phyloP scores from a whole-genome alignment of 1,140 invertebrate species.

The Ganaspis sp. region DNA sequence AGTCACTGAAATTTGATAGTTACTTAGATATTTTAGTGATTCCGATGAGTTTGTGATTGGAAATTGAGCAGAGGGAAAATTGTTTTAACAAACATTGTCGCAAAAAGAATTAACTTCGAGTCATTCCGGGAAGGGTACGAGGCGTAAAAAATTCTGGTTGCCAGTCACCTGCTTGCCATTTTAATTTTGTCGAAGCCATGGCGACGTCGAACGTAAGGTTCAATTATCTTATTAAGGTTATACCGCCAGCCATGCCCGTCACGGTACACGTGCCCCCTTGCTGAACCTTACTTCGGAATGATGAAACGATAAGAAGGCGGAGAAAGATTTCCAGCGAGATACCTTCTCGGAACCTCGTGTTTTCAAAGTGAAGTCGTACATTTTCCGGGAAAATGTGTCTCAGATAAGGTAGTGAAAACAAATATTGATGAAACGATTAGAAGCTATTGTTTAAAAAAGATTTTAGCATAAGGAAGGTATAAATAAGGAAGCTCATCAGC shows the following conservation, averaged over 20 bases:
- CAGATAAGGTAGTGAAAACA: background rate
- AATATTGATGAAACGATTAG: background rate
- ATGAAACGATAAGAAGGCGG: background rate
- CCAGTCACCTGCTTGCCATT: constrained; percentile 3
- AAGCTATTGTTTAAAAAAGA: too few relatives aligned
- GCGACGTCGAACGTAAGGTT: constrained; percentile 7
- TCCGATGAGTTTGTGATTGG: too few relatives aligned
- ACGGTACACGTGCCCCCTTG: background rate
- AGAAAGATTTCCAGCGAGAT: background rate
- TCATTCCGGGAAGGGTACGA: too few relatives aligned
- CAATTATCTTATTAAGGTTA: constrained; percentile 14
- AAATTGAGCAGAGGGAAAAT: too few relatives aligned
- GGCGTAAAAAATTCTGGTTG: background rate
- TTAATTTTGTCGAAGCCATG: constrained; percentile 9
- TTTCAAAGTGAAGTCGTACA: background rate
- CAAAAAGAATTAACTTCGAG: too few relatives aligned
- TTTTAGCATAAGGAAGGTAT: too few relatives aligned
- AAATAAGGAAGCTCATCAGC: too few relatives aligned
- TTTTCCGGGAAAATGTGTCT: background rate
- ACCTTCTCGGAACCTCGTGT: background rate
- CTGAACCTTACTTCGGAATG: background rate
- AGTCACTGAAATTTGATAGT: too few relatives aligned
- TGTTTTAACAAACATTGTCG: too few relatives aligned
- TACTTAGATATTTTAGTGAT: too few relatives aligned
- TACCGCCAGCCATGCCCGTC: constrained; percentile 11